phyloP scores from a whole-genome alignment of 2,888 invertebrate species.

The Odontocerum albicorne region DNA sequence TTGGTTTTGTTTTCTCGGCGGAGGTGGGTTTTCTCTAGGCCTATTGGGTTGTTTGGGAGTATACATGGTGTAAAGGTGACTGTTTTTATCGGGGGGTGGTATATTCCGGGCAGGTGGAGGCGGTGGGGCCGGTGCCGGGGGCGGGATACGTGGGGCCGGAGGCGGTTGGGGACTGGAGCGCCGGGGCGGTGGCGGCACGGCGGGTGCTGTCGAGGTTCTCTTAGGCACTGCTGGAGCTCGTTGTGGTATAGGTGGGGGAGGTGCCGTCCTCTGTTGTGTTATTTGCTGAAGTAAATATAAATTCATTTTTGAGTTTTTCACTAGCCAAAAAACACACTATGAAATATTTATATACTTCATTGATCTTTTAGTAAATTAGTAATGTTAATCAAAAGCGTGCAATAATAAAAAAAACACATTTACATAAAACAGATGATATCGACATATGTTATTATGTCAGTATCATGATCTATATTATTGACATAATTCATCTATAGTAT shows the following conservation, averaged over 20 bases:
- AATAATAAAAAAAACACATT: too few relatives aligned
- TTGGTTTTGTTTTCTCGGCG: slow-evolving; percentile 19
- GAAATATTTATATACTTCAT: too few relatives aligned
- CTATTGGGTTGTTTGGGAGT: slow-evolving; percentile 27
- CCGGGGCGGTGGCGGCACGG: slow-evolving; percentile 45
- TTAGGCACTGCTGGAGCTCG: slow-evolving; percentile 56
- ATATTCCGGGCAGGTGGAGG: slow-evolving; percentile 52
- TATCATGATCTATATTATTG: too few relatives aligned
- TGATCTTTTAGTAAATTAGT: too few relatives aligned
- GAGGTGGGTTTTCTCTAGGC: slow-evolving; percentile 25
- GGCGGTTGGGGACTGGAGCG: slow-evolving; percentile 46
- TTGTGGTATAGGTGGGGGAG: slow-evolving; percentile 50
- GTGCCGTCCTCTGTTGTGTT: slow-evolving; percentile 23
- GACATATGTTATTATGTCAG: too few relatives aligned
- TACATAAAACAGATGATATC: too few relatives aligned
- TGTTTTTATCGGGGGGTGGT: slow-evolving; percentile 45
- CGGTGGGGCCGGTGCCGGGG: slow-evolving; percentile 45
- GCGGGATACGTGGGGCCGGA: slow-evolving; percentile 41
- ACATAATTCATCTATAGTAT: too few relatives aligned
- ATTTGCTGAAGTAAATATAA: too few relatives aligned
- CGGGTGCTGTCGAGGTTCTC: slow-evolving; percentile 43
- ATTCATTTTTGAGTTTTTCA: too few relatives aligned
- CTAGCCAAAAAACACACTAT: too few relatives aligned
- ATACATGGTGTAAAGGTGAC: slow-evolving; percentile 32
- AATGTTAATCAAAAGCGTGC: too few relatives aligned